These are phyloP conservation scores for Siniperca scherzeri DNA, from an alignment of 2,797 vertebrate genomes.

Conservation along the genomic window DNA sequence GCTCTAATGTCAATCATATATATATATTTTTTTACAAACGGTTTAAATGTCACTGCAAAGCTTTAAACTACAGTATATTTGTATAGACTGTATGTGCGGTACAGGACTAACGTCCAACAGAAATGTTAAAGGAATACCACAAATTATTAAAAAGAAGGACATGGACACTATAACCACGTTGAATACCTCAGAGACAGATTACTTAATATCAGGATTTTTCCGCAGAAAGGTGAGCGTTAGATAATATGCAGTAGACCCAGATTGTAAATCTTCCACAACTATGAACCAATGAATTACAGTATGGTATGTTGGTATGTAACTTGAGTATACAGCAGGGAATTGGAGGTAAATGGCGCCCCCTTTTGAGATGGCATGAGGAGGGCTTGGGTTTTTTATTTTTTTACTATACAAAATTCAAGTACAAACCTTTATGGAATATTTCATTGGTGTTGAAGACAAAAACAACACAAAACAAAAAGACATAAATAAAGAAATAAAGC, in stretches of 20 bases:
- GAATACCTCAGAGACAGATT: background rate
- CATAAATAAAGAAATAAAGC: too few relatives aligned
- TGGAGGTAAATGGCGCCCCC: constrained; percentile 73
- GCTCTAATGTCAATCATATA: too few relatives aligned
- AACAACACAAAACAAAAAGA: too few relatives aligned
- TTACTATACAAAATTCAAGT: too few relatives aligned
- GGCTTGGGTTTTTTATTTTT: background rate
- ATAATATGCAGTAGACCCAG: background rate
- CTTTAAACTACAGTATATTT: background rate
- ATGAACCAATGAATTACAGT: constrained; percentile 17
- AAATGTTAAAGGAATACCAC: background rate
- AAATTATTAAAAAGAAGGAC: background rate
- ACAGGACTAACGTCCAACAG: background rate
- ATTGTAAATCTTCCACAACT: constrained; percentile 11
- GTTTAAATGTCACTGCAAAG: constrained; percentile 8
- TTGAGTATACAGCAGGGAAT: constrained; percentile 29
- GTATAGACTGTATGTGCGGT: background rate
- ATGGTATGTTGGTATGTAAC: constrained; percentile 18
- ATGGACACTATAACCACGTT: background rate
- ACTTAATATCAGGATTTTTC: background rate
- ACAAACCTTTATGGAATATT: too few relatives aligned
- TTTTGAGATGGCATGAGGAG: constrained; percentile 46
- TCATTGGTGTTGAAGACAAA: too few relatives aligned
- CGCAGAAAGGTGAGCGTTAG: background rate
- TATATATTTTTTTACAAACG: background rate